Evolutionary conservation across 2,797 vertebrate species (phyloP), one percentile per base, ranked within the genome.

Genomic region (Cynopterus sphinx): DNA sequence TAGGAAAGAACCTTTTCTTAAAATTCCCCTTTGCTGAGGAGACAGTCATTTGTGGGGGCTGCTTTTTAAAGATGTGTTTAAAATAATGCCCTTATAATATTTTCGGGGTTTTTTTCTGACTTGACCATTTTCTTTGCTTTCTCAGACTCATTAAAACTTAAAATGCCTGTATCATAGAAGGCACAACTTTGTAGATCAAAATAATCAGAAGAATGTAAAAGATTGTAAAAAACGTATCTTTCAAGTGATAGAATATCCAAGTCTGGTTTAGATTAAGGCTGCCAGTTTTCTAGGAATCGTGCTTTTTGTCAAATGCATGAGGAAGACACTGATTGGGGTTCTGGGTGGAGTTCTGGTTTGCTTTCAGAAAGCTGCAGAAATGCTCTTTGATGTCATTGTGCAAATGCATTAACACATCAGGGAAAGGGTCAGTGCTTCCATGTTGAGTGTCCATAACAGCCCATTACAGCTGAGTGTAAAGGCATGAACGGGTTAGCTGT

Each of bases 221-320:
- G 57, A 73, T 31, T 13, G 5, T 57, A 2, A 49, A 21, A 79
- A 22, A 31, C 41, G 83, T 46, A 33, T 85, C 96, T 96, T 97
- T 96, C 43, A 91, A 91, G 68, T 82, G 90, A 61, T 65, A 36
- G 90, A 33, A 67, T 93, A 93, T 75, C 22, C 55, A 68, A 43
- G 49, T 83, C 88, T 96, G 96, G 82, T 88, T 98, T 96, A 92
- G 67, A 96, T 96, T 92, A 97, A 94, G 41, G 67, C 78, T 91
- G 95, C 82, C 92, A 70, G 96, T 95, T 97, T 98, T 98, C 97
- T 96, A 97, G 96, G 96, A 97, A 97, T 95, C 97, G 96, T 95
- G 97, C 97, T 96, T 97, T 98, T 71, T 92, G 92, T 97, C 96
- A 95, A 57, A 95, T 73, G 93, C 82, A 79, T 9, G 55, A 0